Evolutionary conservation across 2,113 vertebrate genomes (phyloP).

Genomic region (Climacteris rufus): DNA sequence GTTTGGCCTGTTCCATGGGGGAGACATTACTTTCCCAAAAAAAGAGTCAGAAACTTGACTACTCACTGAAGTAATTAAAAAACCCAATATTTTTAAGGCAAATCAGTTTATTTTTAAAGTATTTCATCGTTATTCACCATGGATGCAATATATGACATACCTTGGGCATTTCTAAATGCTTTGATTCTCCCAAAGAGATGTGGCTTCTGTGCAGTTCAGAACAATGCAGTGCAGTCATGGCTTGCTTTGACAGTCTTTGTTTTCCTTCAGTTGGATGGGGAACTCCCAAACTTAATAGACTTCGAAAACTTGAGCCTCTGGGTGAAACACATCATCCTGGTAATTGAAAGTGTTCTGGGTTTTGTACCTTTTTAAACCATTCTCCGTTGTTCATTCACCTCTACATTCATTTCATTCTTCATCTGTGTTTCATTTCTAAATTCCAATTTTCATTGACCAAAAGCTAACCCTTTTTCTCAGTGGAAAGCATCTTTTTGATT

Average conservation of each 20-base stretch:
- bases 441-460: background rate
- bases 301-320: slow-evolving; percentile 81
- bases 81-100: background rate
- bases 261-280: slow-evolving; percentile 79
- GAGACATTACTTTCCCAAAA: background rate
- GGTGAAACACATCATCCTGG: slow-evolving; percentile 78
- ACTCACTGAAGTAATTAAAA: background rate
- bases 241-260: slow-evolving; percentile 65
- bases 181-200: background rate
- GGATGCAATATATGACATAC: background rate
- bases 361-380: slow-evolving; percentile 29
- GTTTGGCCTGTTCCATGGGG: background rate
- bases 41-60: background rate
- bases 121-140: background rate
- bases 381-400: slow-evolving; percentile 42
- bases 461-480: background rate
- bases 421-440: background rate
- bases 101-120: background rate
- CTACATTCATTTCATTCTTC: slow-evolving; percentile 16
- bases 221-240: background rate
- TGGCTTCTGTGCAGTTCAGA: background rate
- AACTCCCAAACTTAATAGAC: slow-evolving; percentile 80
- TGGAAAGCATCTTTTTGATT: slow-evolving; percentile 59
- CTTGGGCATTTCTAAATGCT: background rate
- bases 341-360: slow-evolving; percentile 44